Evolutionary conservation across 2,113 vertebrate species (phyloP).

Genomic region (Chaetops frenatus): DNA sequence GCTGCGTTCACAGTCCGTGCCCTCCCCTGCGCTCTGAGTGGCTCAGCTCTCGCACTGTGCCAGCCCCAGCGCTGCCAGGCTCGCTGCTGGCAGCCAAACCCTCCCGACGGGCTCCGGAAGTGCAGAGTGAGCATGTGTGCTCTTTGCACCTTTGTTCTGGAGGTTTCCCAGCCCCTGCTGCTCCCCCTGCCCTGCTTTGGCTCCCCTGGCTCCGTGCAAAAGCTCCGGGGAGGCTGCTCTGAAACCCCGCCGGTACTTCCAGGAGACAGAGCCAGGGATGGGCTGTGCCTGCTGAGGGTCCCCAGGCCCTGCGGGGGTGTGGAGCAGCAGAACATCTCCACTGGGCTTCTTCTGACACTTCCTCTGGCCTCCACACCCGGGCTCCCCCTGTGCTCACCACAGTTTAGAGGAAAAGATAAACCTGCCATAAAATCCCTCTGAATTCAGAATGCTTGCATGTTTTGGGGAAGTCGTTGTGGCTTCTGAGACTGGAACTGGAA

Average conservation of each 20-base stretch:
- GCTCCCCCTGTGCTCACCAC: not conserved
- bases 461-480: not conserved
- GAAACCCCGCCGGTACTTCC: accelerated
- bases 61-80: not conserved
- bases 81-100: accelerated
- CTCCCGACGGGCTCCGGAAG: constrained; percentile 5
- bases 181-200: not conserved
- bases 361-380: not conserved
- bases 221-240: not conserved
- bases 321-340: not conserved
- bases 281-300: not conserved
- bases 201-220: accelerated
- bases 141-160: not conserved
- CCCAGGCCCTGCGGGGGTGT: not conserved
- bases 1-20: not conserved
- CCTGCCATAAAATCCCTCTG: not conserved
- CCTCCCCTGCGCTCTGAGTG: constrained; percentile 16
- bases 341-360: not conserved
- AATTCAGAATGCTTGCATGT: not conserved
- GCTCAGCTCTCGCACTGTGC: not conserved
- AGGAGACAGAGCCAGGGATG: not conserved
- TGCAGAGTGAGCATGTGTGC: constrained; percentile 40
- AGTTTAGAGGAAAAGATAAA: not conserved
- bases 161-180: not conserved
- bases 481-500: not conserved